Evolutionary conservation across 2,113 vertebrate genomes (phyloP), one percentile per base, ranked within the genome.

Genomic region (Otolemur garnettii): DNA sequence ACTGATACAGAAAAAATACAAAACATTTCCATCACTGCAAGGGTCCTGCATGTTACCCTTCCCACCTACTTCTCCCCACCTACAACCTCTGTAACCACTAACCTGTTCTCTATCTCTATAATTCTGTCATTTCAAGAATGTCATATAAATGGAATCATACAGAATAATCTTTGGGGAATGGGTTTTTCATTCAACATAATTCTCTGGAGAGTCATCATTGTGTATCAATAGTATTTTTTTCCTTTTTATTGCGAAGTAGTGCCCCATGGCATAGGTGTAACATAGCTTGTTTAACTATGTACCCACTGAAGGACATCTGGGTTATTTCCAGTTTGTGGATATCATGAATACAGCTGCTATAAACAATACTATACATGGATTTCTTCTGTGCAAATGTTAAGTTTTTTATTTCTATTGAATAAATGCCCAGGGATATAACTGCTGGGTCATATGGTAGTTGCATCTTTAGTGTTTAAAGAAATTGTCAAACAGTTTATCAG

Each of bases 321-420:
- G 30, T 19, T 83, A 28, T 69, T 84, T 92, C 45, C 18, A 21
- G 10, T 81, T 71, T 84, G 35, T 30, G 64, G n/a, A 64, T 92
- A 66, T 81, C 68, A 94, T 38, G 53, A 95, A 62, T 71, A 88
- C 88, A 82, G 50, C 22, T 55, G 13, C 87, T 78, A 35, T 45
- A n/a, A 93, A 83, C 38, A 62, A 66, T 88, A 13, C 64, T 62
- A n/a, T 33, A 59, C 0, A 95, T 59, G 75, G 60, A 50, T 50
- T 50, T 50, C 45, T 90, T 93, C 38, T 50, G 69, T 53, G 8
- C 24, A 13, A 90, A 64, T 9, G 15, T 83, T 68, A 59, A 53
- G 7, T 84, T 86, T 86, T 92, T 74, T 71, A 59, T 74, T 94
- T 95, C 80, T 90, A 50, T 92, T 66, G 83, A 84, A 57, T 94